Evolutionary conservation across 1,140 invertebrate species (phyloP).

Genomic region (Drosophila micromelanica): DNA sequence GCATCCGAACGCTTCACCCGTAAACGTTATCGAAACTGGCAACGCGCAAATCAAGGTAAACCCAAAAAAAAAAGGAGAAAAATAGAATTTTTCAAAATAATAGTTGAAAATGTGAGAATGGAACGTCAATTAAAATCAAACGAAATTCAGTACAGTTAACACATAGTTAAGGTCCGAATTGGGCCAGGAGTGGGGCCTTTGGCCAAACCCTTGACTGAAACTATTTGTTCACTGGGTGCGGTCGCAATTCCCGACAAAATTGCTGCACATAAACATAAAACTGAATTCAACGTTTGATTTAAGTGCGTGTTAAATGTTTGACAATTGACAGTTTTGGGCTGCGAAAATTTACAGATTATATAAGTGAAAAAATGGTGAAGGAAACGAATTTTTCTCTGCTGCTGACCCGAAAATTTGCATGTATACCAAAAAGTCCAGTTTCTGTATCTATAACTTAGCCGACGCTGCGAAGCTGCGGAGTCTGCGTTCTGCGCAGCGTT

Average conservation of each 20-base stretch:
- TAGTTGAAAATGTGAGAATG: conserved; percentile 15
- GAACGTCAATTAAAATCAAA: conserved; percentile 49
- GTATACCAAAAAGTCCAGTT: conserved; percentile 74
- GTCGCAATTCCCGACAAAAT: conserved; percentile 51
- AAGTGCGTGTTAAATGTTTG: conserved; percentile 62
- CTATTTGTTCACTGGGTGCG: conserved; percentile 55
- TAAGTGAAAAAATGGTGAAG: conserved; percentile 53
- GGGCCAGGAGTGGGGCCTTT: background rate
- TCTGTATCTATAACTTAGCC: conserved; percentile 81
- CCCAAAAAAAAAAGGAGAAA: conserved; percentile 8
- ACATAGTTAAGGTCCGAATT: background rate
- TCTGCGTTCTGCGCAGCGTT: conserved; percentile 80
- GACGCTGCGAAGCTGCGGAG: conserved; percentile 69
- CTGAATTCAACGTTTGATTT: conserved; percentile 55
- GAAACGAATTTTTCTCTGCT: conserved; percentile 58
- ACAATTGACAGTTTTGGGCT: conserved; percentile 39
- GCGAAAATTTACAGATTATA: conserved; percentile 62
- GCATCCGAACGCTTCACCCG: conserved; percentile 81
- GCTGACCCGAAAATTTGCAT: conserved; percentile 68
- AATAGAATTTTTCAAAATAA: conserved; percentile 4
- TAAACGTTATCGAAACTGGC: conserved; percentile 75
- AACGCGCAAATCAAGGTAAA: conserved; percentile 63
- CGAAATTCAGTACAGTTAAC: conserved; percentile 4
- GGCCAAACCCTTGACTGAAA: conserved; percentile 39
- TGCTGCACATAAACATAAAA: conserved; percentile 29